Evolutionary conservation across 2,797 vertebrate species (phyloP), one percentile per base, ranked within the genome.

Genomic region (Sebastes hopkinsi): DNA sequence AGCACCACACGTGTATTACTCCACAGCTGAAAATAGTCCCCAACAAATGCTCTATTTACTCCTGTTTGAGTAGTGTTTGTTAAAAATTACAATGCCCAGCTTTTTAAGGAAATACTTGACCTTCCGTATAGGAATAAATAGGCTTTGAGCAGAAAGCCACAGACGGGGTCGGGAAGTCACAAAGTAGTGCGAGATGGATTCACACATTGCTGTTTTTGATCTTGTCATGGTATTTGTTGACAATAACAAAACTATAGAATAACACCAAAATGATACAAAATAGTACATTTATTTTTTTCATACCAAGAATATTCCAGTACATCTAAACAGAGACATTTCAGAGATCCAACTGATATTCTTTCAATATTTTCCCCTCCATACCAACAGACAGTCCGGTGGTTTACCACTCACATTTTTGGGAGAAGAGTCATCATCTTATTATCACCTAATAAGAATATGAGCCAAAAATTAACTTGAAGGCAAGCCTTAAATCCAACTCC

Each of bases 371-470:
- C 75, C 77, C 80, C 71, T 69, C 34, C 82, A 89, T 80, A 88
- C 83, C 86, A 79, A 78, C 79, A 94, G 90, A 94, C 87, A 94
- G 81, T 80, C 79, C 36, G 25, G 80, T 81, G 91, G 92, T 91
- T 87, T 81, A 94, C 91, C 90, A 20, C 90, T 70, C 62, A 79
- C 89, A 93, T 95, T 89, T 94, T 90, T 90, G 23, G 72, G 72
- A 82, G 78, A 83, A 79, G 87, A 90, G 89, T 93, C 92, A 94
- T 93, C 85, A 73, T 95, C 84, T 92, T 92, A 95, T 94, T 95
- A 95, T 95, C 95, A 95, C 95, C 92, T 96, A 94, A 95, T 95
- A 95, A 94, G 91, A 94, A 88, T 83, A 65, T 69, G 79, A 88
- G 91, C 95, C 93, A 93, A 85, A 93, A 86, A 91, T 90, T 38